Evolutionary conservation across 2,797 vertebrate genomes (phyloP), one percentile per base, ranked within the genome.

Genomic region (Loris lydekkerianus): DNA sequence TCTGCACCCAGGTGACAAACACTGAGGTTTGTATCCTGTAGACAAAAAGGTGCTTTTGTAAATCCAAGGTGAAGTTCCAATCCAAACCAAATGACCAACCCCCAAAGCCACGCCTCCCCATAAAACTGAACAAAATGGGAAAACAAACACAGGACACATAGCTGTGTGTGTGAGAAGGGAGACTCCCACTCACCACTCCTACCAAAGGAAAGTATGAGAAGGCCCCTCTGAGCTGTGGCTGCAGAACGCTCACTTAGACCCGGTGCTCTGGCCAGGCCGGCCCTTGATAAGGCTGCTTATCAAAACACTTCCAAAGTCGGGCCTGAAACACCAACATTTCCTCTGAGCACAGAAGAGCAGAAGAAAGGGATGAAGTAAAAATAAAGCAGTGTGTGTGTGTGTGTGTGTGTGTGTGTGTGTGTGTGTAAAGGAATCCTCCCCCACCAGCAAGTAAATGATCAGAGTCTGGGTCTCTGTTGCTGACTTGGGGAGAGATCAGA

Each of bases 31-130:
- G 13, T 37, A 65, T 37, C 78, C 63, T 92, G 25, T 3, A 56
- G 90, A 75, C 96, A 94, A 93, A 90, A 95, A 86, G 77, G 29
- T 40, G 65, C 43, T 46, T 86, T 89, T 69, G 20, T 86, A 81
- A 95, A 86, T 61, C 70, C 31, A 86, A 82, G 78, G 56, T 93
- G 63, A 96, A 95, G 61, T 72, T 58, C 34, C 81, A 85, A 76
- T 60, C 82, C 84, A 85, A 78, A 58, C 77, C 29, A 53, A 37
- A 91, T 0, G 4, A 82, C 29, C 20, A 49, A 58, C 49, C 23
- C 90, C 69, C 49, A 56, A 92, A 43, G 78, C 63, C 60, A 70
- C 3, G 2, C 83, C 81, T 88, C 90, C 75, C 76, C 29, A 61
- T 75, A 92, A 90, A 92, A 93, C 1, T 17, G 65, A 89, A 92